Evolutionary conservation across 2,113 vertebrate genomes (phyloP).

Genomic region (Indicator maculatus): DNA sequence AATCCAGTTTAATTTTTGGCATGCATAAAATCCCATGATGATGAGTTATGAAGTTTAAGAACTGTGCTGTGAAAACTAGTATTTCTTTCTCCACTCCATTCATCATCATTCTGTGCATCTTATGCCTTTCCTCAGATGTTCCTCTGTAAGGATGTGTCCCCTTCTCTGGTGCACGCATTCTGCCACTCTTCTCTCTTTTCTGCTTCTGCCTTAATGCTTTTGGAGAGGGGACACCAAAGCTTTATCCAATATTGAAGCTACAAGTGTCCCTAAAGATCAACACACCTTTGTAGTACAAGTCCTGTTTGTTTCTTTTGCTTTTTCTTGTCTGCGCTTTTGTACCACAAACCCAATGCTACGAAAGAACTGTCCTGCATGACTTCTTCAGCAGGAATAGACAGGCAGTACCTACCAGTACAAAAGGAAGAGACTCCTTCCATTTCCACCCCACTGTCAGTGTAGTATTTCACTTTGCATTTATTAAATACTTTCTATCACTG

Average conservation of each 20-base stretch:
- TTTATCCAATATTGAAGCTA: neutral
- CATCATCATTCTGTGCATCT: neutral
- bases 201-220: neutral
- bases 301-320: neutral
- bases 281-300: neutral
- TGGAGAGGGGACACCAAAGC: neutral
- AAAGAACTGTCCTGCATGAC: neutral
- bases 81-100: neutral
- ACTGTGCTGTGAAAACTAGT: fast-evolving
- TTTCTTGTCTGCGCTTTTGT: neutral
- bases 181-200: neutral
- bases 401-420: neutral
- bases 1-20: neutral
- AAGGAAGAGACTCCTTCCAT: neutral
- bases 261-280: neutral
- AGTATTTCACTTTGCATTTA: neutral
- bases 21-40: neutral
- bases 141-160: neutral
- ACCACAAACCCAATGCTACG: fast-evolving
- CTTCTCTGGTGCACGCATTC: neutral
- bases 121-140: neutral
- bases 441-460: neutral
- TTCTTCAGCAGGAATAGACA: neutral
- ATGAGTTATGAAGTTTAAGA: neutral
- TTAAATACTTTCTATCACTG: neutral